These are phyloP conservation scores for Harmothoe impar DNA, from an alignment of 2,888 invertebrate genomes.

Conservation along the genomic window DNA sequence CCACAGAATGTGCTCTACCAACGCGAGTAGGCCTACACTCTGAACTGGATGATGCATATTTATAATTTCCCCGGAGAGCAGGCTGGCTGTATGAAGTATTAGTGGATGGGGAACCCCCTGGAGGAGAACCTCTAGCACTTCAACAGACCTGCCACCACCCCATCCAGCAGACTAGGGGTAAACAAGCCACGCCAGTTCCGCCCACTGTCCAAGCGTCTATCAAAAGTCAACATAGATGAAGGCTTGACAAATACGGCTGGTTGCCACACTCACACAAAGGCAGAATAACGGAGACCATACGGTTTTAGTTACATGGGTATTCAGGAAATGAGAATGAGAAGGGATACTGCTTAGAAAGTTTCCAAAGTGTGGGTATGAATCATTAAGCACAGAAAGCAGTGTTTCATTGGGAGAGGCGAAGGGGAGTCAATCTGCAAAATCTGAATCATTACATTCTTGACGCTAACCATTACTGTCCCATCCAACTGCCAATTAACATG, in stretches of 20 bases:
- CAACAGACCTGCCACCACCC: not conserved
- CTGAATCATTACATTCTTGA: too few relatives aligned
- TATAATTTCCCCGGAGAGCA: constrained; percentile 23
- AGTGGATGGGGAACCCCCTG: constrained; percentile 6
- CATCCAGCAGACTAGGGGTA: not conserved
- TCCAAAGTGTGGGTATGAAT: too few relatives aligned
- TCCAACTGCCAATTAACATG: too few relatives aligned
- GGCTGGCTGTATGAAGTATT: not conserved
- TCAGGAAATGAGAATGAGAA: too few relatives aligned
- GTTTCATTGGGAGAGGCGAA: too few relatives aligned
- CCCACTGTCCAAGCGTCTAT: not conserved
- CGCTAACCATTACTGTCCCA: too few relatives aligned
- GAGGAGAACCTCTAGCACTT: not conserved
- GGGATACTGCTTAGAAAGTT: too few relatives aligned
- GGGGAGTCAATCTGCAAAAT: too few relatives aligned
- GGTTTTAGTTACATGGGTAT: too few relatives aligned
- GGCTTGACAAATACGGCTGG: not conserved
- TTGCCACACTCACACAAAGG: not conserved
- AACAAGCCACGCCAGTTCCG: not conserved
- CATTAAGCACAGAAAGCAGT: too few relatives aligned
- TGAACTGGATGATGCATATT: constrained; percentile 1
- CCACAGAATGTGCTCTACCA: not conserved
- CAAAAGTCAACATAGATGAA: not conserved
- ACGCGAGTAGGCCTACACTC: constrained; percentile 9
- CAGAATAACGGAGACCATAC: too few relatives aligned